phyloP scores from a whole-genome alignment of 92 coral and sea anemone genomes.

The Zoanthus sansibaricus region DNA sequence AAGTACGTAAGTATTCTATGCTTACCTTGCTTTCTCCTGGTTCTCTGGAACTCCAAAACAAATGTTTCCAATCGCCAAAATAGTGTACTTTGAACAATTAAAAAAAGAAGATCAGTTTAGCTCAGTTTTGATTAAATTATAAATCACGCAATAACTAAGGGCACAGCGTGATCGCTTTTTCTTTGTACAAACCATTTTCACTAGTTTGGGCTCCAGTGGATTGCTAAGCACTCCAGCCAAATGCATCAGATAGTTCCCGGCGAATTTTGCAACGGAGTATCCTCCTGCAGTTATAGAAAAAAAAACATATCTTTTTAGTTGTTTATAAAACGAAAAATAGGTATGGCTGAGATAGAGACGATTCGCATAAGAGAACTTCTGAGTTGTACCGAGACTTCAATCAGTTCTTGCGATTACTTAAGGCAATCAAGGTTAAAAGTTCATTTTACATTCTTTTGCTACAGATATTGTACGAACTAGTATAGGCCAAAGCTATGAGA shows the following conservation, averaged over 20 bases:
- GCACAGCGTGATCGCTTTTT: neutral
- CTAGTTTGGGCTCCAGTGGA: conserved; percentile 12
- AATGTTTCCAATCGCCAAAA: conserved; percentile 29
- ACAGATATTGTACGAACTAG: too few species aligned
- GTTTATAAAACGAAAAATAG: too few species aligned
- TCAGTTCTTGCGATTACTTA: too few species aligned
- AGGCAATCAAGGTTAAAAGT: too few species aligned
- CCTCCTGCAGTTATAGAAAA: too few species aligned
- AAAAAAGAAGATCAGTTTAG: neutral
- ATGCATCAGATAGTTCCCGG: conserved; percentile 38
- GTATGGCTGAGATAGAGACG: too few species aligned
- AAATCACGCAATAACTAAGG: neutral
- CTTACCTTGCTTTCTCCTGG: conserved; percentile 44
- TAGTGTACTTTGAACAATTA: conserved; percentile 13
- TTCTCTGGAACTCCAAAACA: conserved; percentile 49
- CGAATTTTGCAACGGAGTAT: conserved; percentile 7
- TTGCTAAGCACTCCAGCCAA: conserved; percentile 32
- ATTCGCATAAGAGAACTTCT: too few species aligned
- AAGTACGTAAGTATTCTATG: too few species aligned
- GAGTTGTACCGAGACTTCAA: too few species aligned
- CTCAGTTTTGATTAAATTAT: neutral
- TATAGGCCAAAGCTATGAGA: too few species aligned
- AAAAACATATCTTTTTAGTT: neutral
- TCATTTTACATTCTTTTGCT: too few species aligned
- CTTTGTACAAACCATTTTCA: conserved; percentile 14